Base-by-base conservation (phyloP, 92 coral and sea anemone genomes). In the Montipora capitata region DNA sequence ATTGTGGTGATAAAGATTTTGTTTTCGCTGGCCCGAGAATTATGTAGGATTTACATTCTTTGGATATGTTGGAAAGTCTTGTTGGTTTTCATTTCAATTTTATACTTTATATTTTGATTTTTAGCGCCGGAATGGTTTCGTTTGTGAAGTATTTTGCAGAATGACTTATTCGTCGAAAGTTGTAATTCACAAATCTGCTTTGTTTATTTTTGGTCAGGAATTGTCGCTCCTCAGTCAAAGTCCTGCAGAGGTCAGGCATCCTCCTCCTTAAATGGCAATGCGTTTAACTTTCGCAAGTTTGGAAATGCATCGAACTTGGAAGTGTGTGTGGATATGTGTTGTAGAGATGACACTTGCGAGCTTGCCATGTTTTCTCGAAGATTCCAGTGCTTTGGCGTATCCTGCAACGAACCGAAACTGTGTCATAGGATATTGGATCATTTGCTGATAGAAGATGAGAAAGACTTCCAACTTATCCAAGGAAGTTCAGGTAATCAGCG, bases 331-430 rank as follows among this genome's bases (percentile, higher is more conserved):
- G 91, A 90, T 82, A 71, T 71, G 58, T 93, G 96, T 69, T 93
- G 96, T 64, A 86, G 85, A 72, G 83, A 93, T 49, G 92, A 85
- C 4, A 17, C 63, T 4, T 93, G 96, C 35, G 96, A 93, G n/a
- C 58, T 93, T 79, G 94, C 96, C 18, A 74, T 93, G 59, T 54
- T 85, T 49, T 90, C 92, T 45, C 73, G 67, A 49, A 93, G 90
- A 27, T 59, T 72, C 65, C 81, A 86, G 41, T 93, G 96, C 74
- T 93, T 81, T 90, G 96, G 96, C 4, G 90, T 93, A n/a, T 78
- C 96, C 5, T 93, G 96, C 66, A 56, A 77, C 58, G 54, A 71
- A 13, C 94, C 87, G 4, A 85, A 86, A 64, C 72, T 93, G 9
- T 93, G 96, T 42, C 96, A 90, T 59, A 81, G 42, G 40, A 79